Evolutionary conservation across 2,888 invertebrate genomes (phyloP).

Genomic region (Ferrisia virgata): DNA sequence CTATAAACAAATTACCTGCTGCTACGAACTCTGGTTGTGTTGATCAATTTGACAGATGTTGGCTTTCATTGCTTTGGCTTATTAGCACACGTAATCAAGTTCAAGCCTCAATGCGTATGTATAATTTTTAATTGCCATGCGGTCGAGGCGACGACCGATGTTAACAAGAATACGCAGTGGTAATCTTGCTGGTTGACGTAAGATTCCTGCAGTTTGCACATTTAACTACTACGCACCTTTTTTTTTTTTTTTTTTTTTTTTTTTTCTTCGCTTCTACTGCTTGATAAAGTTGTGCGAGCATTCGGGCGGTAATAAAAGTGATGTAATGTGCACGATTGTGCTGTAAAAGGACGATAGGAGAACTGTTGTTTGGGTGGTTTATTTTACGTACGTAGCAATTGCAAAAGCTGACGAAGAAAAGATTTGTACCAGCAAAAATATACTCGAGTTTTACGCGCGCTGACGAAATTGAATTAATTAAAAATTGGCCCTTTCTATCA

Average conservation of each 20-base stretch:
- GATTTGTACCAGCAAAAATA: too few species aligned
- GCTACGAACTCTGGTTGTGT: background rate
- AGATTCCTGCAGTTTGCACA: background rate
- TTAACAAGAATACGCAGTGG: background rate
- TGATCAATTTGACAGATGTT: background rate
- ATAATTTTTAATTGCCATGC: slow-evolving; percentile 11
- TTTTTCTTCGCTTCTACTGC: background rate
- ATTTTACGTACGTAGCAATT: too few species aligned
- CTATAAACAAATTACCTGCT: too few species aligned
- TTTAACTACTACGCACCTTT: background rate
- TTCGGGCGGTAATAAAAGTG: background rate
- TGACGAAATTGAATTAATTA: too few species aligned
- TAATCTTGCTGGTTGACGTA: background rate
- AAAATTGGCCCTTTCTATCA: too few species aligned
- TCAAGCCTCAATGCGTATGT: slow-evolving; percentile 31
- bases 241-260: background rate
- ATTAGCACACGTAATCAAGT: slow-evolving; percentile 8
- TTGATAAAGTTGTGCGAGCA: background rate
- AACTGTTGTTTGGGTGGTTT: too few species aligned
- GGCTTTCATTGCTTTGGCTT: too few species aligned
- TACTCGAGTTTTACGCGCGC: too few species aligned
- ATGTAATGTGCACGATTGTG: background rate
- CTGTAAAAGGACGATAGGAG: too few species aligned
- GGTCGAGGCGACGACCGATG: background rate
- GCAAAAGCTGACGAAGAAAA: too few species aligned